These are phyloP conservation scores for Cynopterus brachyotis DNA, from an alignment of 2,113 vertebrate genomes.

Conservation along the genomic window DNA sequence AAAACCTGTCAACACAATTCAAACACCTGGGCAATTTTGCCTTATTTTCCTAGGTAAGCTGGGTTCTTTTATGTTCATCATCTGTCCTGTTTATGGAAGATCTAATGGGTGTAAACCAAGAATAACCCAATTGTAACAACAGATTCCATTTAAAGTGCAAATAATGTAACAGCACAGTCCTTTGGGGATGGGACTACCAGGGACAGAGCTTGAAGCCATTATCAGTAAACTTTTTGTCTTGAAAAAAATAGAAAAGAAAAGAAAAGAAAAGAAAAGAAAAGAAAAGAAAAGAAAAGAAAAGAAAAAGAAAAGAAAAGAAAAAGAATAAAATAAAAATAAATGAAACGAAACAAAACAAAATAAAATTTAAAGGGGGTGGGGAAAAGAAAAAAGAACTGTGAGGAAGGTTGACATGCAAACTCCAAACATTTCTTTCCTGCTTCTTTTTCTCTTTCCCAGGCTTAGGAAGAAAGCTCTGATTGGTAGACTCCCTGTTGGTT, in stretches of 20 bases:
- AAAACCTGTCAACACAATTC: conserved; percentile 49
- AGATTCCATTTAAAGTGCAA: conserved; percentile 42
- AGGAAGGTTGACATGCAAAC: not conserved
- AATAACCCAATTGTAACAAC: conserved; percentile 10
- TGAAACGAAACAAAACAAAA: not conserved
- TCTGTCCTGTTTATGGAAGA: conserved; percentile 11
- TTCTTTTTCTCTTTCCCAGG: not conserved
- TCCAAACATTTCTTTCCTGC: not conserved
- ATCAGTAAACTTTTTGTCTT: not conserved
- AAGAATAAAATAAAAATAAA: too few relatives aligned
- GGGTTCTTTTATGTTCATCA: conserved; percentile 51
- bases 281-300: not conserved
- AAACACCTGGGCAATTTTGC: conserved; percentile 24
- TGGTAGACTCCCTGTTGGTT: not conserved
- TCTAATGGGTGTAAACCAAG: conserved; percentile 41
- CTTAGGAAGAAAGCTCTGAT: not conserved
- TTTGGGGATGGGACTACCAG: not conserved
- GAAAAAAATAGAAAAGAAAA: not conserved
- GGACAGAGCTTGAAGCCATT: not conserved
- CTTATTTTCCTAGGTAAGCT: conserved; percentile 16
- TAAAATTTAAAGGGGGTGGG: not conserved
- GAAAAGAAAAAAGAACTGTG: not conserved
- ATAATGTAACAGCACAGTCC: not conserved
- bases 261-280: too few relatives aligned
- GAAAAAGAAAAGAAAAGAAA: not conserved